Conservation (phyloP, 2,113 vertebrate genomes). For the Dipodomys merriami region DNA sequence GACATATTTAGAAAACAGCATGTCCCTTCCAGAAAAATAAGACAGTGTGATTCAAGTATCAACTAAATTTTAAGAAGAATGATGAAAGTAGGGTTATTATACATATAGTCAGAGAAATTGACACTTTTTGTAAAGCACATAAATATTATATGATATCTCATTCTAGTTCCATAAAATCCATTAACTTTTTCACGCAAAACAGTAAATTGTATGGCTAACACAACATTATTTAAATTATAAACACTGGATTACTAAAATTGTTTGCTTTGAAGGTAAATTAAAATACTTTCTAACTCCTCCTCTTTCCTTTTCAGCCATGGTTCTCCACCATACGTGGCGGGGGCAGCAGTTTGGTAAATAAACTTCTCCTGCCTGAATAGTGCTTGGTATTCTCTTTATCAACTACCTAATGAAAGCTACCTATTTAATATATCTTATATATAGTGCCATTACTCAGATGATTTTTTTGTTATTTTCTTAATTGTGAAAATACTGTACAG, state of each 20-base stretch:
- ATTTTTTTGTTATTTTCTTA: too few relatives aligned
- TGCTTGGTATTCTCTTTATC: too few relatives aligned
- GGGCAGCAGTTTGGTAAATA: too few relatives aligned
- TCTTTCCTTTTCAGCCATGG: too few relatives aligned
- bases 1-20: conserved; percentile 65
- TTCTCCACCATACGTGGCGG: too few relatives aligned
- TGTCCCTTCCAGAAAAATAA: conserved; percentile 68
- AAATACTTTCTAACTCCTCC: too few relatives aligned
- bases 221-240: conserved; percentile 47
- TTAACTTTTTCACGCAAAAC: conserved; percentile 77
- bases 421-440: too few relatives aligned
- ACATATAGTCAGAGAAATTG: conserved; percentile 79
- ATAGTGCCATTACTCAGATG: too few relatives aligned
- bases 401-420: too few relatives aligned
- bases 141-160: conserved; percentile 82
- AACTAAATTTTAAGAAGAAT: conserved; percentile 74
- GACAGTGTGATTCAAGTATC: conserved; percentile 74
- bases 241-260: not conserved
- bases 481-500: too few relatives aligned
- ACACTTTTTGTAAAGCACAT: conserved; percentile 81
- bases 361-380: too few relatives aligned
- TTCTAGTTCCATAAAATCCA: conserved; percentile 73
- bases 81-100: conserved; percentile 79
- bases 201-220: too few relatives aligned
- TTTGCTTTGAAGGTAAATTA: conserved; percentile 14